Percentiles rank a stretch among this genome's conserved stretches.
phyloP scores from a whole-genome alignment of 2,113 vertebrate genomes.

The Rhinogobius similis region DNA sequence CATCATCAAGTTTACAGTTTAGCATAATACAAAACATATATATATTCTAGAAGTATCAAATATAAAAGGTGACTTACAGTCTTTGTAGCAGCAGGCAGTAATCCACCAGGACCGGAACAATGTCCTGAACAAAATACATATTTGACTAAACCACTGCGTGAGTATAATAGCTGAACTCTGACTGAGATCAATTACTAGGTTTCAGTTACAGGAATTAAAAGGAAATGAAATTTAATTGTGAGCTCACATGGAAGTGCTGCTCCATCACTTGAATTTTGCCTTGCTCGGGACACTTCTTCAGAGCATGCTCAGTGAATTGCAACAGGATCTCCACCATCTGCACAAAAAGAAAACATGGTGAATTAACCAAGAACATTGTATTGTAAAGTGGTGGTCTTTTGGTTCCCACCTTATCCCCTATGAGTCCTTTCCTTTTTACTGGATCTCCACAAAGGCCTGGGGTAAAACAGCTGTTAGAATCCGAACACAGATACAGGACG shows the following conservation, averaged over 20 bases:
- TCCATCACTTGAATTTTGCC: conserved; percentile 96
- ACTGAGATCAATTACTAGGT: neutral
- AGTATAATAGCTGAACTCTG: neutral
- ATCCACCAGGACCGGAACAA: conserved; percentile 91
- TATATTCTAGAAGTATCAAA: neutral
- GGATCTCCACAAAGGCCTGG: conserved; percentile 89
- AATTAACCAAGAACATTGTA: neutral
- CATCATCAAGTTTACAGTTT: neutral
- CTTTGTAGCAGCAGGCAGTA: conserved; percentile 92
- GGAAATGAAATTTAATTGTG: neutral
- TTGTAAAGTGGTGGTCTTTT: neutral
- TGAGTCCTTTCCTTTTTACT: conserved; percentile 85
- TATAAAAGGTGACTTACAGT: conserved; percentile 77
- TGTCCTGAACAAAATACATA: conserved; percentile 78
- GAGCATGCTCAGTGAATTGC: conserved; percentile 85
- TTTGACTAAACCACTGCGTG: neutral
- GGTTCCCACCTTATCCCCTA: conserved; percentile 87
- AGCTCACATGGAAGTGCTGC: conserved; percentile 90
- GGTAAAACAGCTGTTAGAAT: neutral
- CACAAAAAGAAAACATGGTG: conserved; percentile 5
- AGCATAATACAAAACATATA: neutral
- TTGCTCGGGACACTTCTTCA: conserved; percentile 95
- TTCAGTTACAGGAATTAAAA: neutral
- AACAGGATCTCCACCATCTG: conserved; percentile 96
- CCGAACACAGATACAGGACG: neutral